phyloP scores from a whole-genome alignment of 2,113 vertebrate species.

The Oostethus manadensis region DNA sequence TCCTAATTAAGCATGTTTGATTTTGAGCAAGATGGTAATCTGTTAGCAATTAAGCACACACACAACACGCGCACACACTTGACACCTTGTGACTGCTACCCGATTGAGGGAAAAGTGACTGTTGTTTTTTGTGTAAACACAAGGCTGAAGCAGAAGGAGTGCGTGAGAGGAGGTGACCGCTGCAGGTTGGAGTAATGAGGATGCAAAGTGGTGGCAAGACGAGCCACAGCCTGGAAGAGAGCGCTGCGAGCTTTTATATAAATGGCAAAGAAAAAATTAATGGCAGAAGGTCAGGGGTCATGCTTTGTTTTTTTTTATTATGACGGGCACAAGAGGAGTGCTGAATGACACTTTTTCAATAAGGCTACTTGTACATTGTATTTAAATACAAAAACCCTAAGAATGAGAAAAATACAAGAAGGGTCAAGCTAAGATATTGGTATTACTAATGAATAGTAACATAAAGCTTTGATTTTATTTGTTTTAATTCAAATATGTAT shows the following conservation, averaged over 20 bases:
- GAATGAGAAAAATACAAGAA: too few relatives aligned
- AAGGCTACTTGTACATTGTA: not conserved
- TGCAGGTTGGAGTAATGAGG: constrained; percentile 41
- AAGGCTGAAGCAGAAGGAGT: constrained; percentile 18
- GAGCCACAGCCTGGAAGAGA: constrained; percentile 44
- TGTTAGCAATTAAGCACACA: constrained; percentile 51
- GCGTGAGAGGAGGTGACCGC: constrained; percentile 27
- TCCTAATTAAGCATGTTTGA: constrained; percentile 60
- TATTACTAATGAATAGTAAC: too few relatives aligned
- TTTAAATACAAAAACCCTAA: too few relatives aligned
- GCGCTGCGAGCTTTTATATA: constrained; percentile 42
- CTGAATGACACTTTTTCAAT: constrained; percentile 8
- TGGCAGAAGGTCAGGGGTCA: constrained; percentile 45
- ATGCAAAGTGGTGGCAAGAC: constrained; percentile 39
- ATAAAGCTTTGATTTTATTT: not conserved
- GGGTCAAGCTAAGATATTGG: too few relatives aligned
- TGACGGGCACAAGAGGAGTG: constrained; percentile 5
- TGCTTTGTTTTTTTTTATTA: constrained; percentile 58
- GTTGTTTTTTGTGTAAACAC: constrained; percentile 37
- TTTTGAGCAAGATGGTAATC: constrained; percentile 62
- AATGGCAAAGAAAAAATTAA: constrained; percentile 38
- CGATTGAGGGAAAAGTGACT: constrained; percentile 15
- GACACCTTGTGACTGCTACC: constrained; percentile 34
- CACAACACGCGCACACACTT: constrained; percentile 21
- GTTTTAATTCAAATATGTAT: too few relatives aligned